A percentile compares a stretch with the other conserved stretches of the same genome.
phyloP scores from a whole-genome alignment of 92 coral and sea anemone species.

The Parazoanthus swiftii region DNA sequence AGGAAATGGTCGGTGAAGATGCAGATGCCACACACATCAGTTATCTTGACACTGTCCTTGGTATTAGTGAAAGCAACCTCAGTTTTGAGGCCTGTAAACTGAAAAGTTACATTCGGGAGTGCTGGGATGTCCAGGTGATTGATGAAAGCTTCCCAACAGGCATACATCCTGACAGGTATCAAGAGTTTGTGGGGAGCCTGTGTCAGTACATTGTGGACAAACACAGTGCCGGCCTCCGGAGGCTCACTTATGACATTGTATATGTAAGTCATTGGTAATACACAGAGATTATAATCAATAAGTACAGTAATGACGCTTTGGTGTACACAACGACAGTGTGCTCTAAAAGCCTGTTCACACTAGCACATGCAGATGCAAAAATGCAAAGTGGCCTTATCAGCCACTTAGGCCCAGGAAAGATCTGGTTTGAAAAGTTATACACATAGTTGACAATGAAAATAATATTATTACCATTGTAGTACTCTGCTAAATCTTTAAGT shows the following conservation, averaged over 20 bases:
- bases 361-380: too few species aligned
- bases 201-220: constrained; percentile 84
- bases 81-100: constrained; percentile 78
- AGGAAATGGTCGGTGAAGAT: constrained; percentile 59
- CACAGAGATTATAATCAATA: too few species aligned
- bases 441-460: too few species aligned
- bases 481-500: too few species aligned
- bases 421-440: too few species aligned
- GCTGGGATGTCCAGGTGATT: constrained; percentile 81
- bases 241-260: constrained; percentile 70
- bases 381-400: too few species aligned
- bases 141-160: constrained; percentile 86
- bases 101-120: constrained; percentile 78
- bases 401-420: too few species aligned
- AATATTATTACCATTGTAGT: too few species aligned
- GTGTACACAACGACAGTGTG: too few species aligned
- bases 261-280: constrained; percentile 60
- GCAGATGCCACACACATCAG: constrained; percentile 48
- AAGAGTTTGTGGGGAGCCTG: constrained; percentile 84
- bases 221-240: constrained; percentile 54
- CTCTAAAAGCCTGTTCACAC: too few species aligned
- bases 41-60: constrained; percentile 60
- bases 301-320: too few species aligned
- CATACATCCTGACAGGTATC: constrained; percentile 82
- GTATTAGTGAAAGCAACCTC: constrained; percentile 49